A percentile compares a stretch with the other conserved stretches of the same genome.
Conservation (phyloP, 2,888 invertebrate species). For the Philhelius pedissequus region DNA sequence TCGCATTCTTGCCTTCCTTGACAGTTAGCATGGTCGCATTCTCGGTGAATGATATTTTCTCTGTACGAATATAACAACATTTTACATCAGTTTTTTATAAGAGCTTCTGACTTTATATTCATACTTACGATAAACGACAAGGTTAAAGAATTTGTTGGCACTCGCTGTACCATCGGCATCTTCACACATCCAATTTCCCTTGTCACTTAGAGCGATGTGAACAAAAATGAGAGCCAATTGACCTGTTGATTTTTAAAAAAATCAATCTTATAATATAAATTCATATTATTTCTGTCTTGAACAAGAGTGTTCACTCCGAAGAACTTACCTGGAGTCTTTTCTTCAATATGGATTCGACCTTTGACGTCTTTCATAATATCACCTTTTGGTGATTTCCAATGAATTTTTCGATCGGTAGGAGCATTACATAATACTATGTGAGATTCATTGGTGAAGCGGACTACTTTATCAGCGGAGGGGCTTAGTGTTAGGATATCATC, state of each 20-base stretch:
- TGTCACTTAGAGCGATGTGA: slow-evolving; percentile 79
- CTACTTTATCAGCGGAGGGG: slow-evolving; percentile 76
- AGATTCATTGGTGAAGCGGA: slow-evolving; percentile 79
- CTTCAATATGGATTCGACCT: slow-evolving; percentile 79
- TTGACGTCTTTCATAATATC: slow-evolving; percentile 77
- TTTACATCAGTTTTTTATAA: neutral
- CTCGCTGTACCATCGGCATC: slow-evolving; percentile 71
- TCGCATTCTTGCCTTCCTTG: slow-evolving; percentile 79
- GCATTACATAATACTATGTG: slow-evolving; percentile 78
- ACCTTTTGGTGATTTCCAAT: slow-evolving; percentile 78
- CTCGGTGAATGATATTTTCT: slow-evolving; percentile 81
- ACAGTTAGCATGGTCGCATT: slow-evolving; percentile 80
- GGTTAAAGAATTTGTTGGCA: slow-evolving; percentile 75
- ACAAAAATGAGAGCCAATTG: slow-evolving; percentile 79
- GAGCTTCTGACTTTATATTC: neutral
- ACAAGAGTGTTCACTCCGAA: neutral
- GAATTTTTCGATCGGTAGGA: slow-evolving; percentile 73
- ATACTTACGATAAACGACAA: slow-evolving; percentile 79
- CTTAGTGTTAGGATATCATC: slow-evolving; percentile 75
- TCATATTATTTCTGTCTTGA: neutral
- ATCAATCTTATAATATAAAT: neutral
- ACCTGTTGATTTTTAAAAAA: slow-evolving; percentile 70
- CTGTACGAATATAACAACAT: slow-evolving; percentile 73
- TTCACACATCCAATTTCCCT: slow-evolving; percentile 80
- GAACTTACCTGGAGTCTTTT: slow-evolving; percentile 73